Evolutionary conservation across 2,113 vertebrate genomes (phyloP).

Genomic region (Ramphastos sulfuratus): DNA sequence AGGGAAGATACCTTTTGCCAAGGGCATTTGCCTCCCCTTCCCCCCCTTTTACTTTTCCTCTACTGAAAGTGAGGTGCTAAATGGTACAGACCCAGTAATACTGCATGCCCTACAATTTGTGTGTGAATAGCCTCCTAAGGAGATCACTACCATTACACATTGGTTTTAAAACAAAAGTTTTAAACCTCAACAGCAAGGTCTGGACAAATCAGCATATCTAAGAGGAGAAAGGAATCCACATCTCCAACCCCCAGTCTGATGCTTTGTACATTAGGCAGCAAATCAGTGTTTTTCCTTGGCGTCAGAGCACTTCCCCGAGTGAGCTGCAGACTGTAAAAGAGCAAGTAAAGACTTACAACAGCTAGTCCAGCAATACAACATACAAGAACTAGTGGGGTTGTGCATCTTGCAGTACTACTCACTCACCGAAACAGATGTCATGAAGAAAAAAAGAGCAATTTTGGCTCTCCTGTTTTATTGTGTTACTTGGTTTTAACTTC

Average conservation of each 20-base stretch:
- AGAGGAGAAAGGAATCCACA: neutral
- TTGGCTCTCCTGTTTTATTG: neutral
- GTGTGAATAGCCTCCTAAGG: neutral
- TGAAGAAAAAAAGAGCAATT: neutral
- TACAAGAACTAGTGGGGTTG: accelerated
- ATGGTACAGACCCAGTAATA: neutral
- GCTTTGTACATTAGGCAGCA: neutral
- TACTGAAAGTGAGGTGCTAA: neutral
- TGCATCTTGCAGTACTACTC: neutral
- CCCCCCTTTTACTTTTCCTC: neutral
- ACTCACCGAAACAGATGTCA: neutral
- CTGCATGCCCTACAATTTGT: neutral
- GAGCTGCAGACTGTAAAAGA: neutral
- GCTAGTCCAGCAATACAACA: neutral
- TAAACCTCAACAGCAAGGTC: neutral
- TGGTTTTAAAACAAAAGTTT: neutral
- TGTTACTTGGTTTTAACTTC: neutral
- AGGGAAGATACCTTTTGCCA: neutral
- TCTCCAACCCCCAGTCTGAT: neutral
- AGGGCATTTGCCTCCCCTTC: neutral
- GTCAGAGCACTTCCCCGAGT: neutral
- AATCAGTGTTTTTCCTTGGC: neutral
- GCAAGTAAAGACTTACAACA: neutral
- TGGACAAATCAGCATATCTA: neutral
- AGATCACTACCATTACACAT: neutral